Conservation (phyloP, 2,113 vertebrate species). For the Hippocampus zosterae region DNA sequence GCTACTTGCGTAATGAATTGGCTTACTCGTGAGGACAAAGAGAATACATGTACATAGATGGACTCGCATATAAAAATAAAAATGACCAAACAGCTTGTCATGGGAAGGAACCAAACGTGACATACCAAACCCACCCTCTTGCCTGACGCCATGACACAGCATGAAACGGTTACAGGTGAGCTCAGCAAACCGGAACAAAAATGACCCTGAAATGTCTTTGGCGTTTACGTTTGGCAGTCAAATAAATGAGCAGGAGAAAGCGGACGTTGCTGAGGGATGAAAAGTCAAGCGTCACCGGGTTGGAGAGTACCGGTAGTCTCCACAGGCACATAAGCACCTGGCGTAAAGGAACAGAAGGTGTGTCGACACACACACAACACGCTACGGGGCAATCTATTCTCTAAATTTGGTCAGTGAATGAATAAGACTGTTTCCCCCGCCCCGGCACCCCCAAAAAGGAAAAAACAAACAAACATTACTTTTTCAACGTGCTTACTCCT, state of each 20-base stretch:
- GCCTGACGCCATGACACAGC: neutral
- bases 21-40: neutral
- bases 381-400: neutral
- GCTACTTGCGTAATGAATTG: neutral
- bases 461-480: neutral
- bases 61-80: neutral
- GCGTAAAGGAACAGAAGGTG: neutral
- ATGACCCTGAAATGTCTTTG: constrained; percentile 51
- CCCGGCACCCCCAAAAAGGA: no score
- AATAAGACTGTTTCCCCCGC: neutral
- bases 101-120: neutral
- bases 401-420: constrained; percentile 2
- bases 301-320: neutral
- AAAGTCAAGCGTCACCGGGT: constrained; percentile 62
- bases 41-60: neutral
- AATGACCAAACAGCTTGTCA: neutral
- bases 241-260: constrained; percentile 25
- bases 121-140: neutral
- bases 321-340: neutral
- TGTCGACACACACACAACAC: constrained; percentile 4
- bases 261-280: constrained; percentile 18
- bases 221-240: constrained; percentile 56
- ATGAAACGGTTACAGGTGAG: constrained; percentile 4
- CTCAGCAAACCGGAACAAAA: constrained; percentile 23
- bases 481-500: neutral